phyloP scores from a whole-genome alignment of 2,113 vertebrate species.

The Melanerpes aurifrons region DNA sequence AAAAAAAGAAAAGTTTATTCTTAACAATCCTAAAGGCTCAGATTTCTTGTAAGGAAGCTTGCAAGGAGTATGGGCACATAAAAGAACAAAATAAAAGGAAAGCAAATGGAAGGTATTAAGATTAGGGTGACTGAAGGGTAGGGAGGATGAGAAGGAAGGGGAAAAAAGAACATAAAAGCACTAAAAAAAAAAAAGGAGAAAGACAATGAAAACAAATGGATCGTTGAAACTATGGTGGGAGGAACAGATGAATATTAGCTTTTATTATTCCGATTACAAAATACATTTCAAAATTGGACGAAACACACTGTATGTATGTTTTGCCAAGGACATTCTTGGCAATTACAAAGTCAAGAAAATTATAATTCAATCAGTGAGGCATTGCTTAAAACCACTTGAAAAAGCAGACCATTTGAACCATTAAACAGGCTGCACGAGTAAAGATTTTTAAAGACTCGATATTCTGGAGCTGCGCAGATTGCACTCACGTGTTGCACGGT shows the following conservation, averaged over 20 bases:
- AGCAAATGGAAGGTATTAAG: not conserved
- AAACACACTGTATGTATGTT: constrained; percentile 32
- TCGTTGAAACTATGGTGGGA: constrained; percentile 24
- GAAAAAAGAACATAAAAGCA: not conserved
- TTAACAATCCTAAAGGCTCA: not conserved
- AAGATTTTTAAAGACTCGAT: not conserved
- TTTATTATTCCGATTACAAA: constrained; percentile 64
- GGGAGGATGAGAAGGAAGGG: not conserved
- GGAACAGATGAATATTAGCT: constrained; percentile 57
- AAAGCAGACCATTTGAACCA: constrained; percentile 37
- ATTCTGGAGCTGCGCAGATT: not conserved
- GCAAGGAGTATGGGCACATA: not conserved
- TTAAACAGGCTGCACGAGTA: not conserved
- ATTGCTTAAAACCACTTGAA: constrained; percentile 57
- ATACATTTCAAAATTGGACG: constrained; percentile 56
- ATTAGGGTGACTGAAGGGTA: not conserved
- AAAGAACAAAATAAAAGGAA: not conserved
- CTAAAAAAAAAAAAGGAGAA: not conserved
- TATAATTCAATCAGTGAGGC: constrained; percentile 60
- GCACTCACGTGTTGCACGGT: not conserved
- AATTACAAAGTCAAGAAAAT: constrained; percentile 48
- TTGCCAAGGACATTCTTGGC: constrained; percentile 71
- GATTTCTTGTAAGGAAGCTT: not conserved
- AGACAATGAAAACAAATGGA: constrained; percentile 34
- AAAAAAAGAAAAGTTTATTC: not conserved